Base-by-base conservation (phyloP, 1,140 invertebrate species). In the Limonius californicus region DNA sequence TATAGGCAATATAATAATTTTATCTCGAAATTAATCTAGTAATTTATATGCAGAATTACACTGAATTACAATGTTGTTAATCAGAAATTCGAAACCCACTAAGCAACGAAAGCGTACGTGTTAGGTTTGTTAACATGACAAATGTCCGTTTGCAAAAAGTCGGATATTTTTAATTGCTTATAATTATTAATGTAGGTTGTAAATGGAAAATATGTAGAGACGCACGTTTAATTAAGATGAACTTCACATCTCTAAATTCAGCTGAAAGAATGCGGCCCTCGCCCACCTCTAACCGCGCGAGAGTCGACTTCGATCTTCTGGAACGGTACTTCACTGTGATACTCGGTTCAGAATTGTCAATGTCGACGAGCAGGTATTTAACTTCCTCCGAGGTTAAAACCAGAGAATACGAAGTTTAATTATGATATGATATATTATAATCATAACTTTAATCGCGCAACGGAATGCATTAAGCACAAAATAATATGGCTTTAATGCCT, bases 301-400 rank as follows among this genome's bases (percentile, higher is more conserved):
- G 30, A 62, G 54, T 15, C 61, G 30, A 45, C 43, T 62, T 57
- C 43, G 55, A 62, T 62, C 55, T 62, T 47, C 35, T 62, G 54
- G 54, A 62, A 62, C 61, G 61, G 61, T 62, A 62, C 61, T 62
- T 62, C 55, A 62, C 61, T 62, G 61, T 61, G 59, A 61, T 61
- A 61, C 59, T 61, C 50, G 43, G 61, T 56, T 62, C 59, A 45
- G 43, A 62, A 62, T 62, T 62, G 61, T 62, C 61, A 62, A 62
- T 62, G 61, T 57, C 54, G 55, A 62, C 19, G 55, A 16, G 50
- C 23, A 57, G 61, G 61, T 62, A 62, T 62, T 62, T 62, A 62
- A 57, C 61, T 57, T 19, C 54, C 23, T 62, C 20, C 18, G 50
- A 54, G 20, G 16, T 12, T 54, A 54, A 54, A 54, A 54, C 16